phyloP scores from a whole-genome alignment of 1,140 invertebrate species.

The Philopotamus ludificatus region DNA sequence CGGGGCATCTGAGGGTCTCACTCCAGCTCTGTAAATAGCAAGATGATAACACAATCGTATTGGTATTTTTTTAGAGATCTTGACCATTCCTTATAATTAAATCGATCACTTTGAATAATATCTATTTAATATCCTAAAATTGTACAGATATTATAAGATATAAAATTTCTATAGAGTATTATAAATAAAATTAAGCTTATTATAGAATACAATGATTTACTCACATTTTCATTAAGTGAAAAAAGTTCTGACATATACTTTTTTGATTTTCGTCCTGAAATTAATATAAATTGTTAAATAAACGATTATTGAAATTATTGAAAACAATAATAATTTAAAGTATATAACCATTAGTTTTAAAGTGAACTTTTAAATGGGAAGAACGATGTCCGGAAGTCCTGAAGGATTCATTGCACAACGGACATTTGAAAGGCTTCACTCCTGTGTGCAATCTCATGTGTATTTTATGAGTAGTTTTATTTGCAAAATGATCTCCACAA shows the following conservation, averaged over 20 bases:
- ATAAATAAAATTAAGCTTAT: neutral
- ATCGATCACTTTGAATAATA: neutral
- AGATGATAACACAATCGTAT: neutral
- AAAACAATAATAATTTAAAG: neutral
- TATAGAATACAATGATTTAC: neutral
- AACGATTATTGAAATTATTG: neutral
- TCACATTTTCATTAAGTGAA: neutral
- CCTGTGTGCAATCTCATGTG: slow-evolving; percentile 13
- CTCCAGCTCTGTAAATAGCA: too few species aligned
- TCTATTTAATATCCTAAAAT: neutral
- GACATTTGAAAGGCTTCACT: slow-evolving; percentile 1
- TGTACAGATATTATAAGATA: neutral
- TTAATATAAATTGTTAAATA: neutral
- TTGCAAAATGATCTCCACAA: slow-evolving; percentile 15
- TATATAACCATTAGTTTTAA: slow-evolving; percentile 8
- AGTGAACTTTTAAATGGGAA: slow-evolving; percentile 10
- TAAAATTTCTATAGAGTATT: neutral
- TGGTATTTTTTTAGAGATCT: neutral
- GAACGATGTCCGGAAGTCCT: neutral
- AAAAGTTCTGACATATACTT: neutral
- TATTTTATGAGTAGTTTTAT: neutral
- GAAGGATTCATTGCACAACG: slow-evolving; percentile 5
- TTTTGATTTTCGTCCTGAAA: neutral
- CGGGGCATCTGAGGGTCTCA: too few species aligned
- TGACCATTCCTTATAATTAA: neutral